phyloP scores from a whole-genome alignment of 2,113 vertebrate species.

The Antechinus flavipes region DNA sequence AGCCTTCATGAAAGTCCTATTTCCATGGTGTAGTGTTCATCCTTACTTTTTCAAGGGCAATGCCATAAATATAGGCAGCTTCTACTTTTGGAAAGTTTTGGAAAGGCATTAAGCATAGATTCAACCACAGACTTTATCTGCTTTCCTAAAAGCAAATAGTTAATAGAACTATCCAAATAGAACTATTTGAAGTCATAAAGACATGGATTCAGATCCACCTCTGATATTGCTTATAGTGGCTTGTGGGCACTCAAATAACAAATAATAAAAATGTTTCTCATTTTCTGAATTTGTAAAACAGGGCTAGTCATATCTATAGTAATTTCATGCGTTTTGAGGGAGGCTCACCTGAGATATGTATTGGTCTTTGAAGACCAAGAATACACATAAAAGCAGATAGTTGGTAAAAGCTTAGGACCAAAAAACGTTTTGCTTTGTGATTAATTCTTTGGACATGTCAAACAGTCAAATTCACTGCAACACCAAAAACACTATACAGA shows the following conservation, averaged over 20 bases:
- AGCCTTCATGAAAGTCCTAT: neutral
- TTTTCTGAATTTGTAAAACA: neutral
- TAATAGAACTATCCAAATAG: no score
- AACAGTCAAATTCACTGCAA: neutral
- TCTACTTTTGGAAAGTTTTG: neutral
- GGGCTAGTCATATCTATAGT: neutral
- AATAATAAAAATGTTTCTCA: neutral
- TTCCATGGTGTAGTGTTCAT: neutral
- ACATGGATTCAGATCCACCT: neutral
- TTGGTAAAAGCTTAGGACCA: neutral
- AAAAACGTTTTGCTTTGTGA: neutral
- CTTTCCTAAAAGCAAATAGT: neutral
- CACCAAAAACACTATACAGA: neutral
- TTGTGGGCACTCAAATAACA: neutral
- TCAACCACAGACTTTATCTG: neutral
- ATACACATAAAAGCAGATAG: no score
- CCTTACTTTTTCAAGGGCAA: neutral
- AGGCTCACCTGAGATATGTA: no score
- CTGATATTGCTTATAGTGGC: neutral
- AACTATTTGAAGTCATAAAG: slow-evolving; percentile 1
- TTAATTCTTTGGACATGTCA: neutral
- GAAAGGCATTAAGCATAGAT: neutral
- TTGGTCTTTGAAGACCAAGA: no score
- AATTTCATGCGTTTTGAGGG: neutral
- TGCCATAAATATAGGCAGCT: neutral